Percentiles rank a stretch among this genome's conserved stretches.
Evolutionary conservation across 2,113 vertebrate species (phyloP).

Genomic region (Phycodurus eques): DNA sequence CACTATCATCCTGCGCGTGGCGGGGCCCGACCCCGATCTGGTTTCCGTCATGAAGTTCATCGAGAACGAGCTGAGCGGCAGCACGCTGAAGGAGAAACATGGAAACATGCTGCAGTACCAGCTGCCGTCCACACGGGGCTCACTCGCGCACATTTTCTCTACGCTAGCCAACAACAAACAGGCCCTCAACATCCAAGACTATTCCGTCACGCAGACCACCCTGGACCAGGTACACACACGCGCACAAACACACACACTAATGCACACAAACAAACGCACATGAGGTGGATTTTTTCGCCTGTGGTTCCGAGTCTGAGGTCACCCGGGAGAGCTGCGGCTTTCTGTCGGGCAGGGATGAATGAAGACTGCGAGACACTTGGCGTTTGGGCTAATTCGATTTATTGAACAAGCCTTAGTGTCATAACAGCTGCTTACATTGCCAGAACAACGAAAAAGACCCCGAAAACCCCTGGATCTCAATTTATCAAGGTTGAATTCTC

Average conservation of each 20-base stretch:
- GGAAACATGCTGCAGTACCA: constrained; percentile 97
- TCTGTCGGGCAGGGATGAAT: too few relatives aligned
- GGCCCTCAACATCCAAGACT: constrained; percentile 90
- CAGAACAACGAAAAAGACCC: too few relatives aligned
- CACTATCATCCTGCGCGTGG: constrained; percentile 91
- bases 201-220: constrained; percentile 96
- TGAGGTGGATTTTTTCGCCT: too few relatives aligned
- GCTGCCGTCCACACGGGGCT: constrained; percentile 86
- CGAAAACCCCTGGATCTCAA: too few relatives aligned
- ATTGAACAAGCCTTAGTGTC: too few relatives aligned
- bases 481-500: too few relatives aligned
- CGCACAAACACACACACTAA: background rate
- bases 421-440: too few relatives aligned
- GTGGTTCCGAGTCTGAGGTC: too few relatives aligned
- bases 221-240: constrained; percentile 84
- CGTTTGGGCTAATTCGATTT: too few relatives aligned
- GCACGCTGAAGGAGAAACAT: constrained; percentile 91
- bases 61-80: constrained; percentile 86
- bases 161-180: constrained; percentile 90
- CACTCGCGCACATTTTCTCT: constrained; percentile 91
- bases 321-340: too few relatives aligned
- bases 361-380: too few relatives aligned
- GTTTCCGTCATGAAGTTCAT: constrained; percentile 93
- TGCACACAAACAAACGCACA: background rate
- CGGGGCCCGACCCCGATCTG: constrained; percentile 84